These are phyloP conservation scores for Regulus satrapa DNA, from an alignment of 2,113 vertebrate genomes.

Conservation along the genomic window DNA sequence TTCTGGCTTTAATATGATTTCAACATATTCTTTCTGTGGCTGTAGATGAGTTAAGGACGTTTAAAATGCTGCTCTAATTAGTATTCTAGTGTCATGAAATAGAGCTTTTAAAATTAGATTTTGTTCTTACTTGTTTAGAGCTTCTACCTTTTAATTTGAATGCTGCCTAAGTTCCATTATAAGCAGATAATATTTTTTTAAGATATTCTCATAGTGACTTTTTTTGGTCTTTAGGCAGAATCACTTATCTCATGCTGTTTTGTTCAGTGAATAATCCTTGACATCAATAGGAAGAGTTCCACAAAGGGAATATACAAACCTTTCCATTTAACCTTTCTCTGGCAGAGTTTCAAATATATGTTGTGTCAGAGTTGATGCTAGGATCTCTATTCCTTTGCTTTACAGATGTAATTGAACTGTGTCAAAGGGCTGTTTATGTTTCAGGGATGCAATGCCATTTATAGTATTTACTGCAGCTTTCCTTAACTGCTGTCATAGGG, in stretches of 20 bases:
- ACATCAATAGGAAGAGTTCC: not conserved
- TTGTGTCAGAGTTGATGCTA: not conserved
- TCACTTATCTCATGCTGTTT: not conserved
- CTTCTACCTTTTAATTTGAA: not conserved
- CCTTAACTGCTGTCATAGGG: not conserved
- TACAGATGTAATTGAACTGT: not conserved
- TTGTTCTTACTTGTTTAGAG: not conserved
- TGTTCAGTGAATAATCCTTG: not conserved
- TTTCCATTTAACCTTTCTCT: not conserved
- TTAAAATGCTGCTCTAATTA: not conserved
- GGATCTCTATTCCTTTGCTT: not conserved
- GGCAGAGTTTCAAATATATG: not conserved
- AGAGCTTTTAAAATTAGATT: not conserved
- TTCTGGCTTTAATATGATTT: not conserved
- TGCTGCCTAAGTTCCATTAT: not conserved
- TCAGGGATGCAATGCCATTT: not conserved
- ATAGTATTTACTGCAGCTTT: not conserved
- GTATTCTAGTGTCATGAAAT: not conserved
- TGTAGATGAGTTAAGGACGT: not conserved
- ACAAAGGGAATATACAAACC: not conserved
- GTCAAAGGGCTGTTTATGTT: not conserved
- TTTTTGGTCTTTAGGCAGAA: not conserved
- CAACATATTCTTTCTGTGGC: not conserved
- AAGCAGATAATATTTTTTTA: not conserved
- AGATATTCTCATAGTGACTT: not conserved